Conservation (phyloP, 2,113 vertebrate species). For the Erythrocebus patas region DNA sequence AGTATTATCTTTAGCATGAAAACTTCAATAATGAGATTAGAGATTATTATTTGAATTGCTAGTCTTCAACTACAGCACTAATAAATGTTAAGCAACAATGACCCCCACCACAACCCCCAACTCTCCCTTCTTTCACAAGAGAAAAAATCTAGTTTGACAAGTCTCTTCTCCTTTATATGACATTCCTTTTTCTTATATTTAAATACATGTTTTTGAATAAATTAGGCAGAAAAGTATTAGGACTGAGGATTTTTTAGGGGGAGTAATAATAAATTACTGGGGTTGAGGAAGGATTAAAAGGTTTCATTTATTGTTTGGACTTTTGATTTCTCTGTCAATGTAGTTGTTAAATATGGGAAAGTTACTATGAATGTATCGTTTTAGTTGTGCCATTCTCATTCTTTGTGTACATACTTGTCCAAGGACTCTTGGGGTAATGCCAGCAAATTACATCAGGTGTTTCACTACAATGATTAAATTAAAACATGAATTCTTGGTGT, state of each 20-base stretch:
- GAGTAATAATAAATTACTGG: too few species aligned
- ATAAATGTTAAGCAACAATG: background rate
- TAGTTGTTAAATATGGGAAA: conserved; percentile 27
- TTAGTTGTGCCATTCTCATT: conserved; percentile 40
- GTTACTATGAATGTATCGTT: conserved; percentile 7
- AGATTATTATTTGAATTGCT: conserved; percentile 28
- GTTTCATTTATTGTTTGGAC: background rate
- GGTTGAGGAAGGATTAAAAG: background rate
- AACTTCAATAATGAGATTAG: background rate
- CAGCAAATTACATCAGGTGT: conserved; percentile 56
- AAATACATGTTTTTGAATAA: background rate
- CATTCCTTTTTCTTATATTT: background rate
- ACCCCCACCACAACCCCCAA: background rate
- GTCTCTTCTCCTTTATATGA: background rate
- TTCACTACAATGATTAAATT: conserved; percentile 52
- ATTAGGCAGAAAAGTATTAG: background rate
- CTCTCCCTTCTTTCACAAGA: background rate
- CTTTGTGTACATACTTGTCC: conserved; percentile 65
- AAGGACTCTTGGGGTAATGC: conserved; percentile 58
- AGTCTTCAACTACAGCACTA: background rate
- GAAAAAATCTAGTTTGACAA: conserved; percentile 20
- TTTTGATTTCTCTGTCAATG: conserved; percentile 36
- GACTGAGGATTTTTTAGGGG: background rate
- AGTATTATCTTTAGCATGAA: conserved; percentile 39
- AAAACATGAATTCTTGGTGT: conserved; percentile 20